A percentile compares a stretch with the other conserved stretches of the same genome.
These are phyloP conservation scores for Peromyscus polionotus DNA, from an alignment of 2,113 vertebrate species.

Conservation along the genomic window DNA sequence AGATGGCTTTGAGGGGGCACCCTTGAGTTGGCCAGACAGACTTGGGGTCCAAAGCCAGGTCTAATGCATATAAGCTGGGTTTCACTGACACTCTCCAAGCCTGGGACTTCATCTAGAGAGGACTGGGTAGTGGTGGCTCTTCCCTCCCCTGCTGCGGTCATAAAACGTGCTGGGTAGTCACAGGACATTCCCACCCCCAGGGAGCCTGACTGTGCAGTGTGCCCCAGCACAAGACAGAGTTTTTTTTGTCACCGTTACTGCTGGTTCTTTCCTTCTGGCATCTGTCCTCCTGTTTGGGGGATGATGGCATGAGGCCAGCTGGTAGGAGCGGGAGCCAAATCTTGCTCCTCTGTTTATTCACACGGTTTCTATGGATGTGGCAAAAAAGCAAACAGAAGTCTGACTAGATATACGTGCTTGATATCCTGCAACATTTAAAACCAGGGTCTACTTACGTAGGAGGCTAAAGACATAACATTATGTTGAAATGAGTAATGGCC, in stretches of 20 bases:
- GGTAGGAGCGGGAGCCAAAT: neutral
- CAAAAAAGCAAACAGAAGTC: slow-evolving; percentile 70
- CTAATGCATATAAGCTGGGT: too few relatives aligned
- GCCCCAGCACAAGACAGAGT: neutral
- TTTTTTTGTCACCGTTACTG: neutral
- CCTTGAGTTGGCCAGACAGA: neutral
- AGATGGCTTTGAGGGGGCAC: neutral
- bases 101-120: neutral
- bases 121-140: too few relatives aligned
- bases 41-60: neutral
- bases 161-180: neutral
- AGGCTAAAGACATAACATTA: neutral
- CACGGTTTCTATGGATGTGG: slow-evolving; percentile 74
- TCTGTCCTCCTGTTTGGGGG: slow-evolving; percentile 38
- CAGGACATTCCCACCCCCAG: neutral
- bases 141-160: neutral
- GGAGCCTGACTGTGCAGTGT: neutral
- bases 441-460: slow-evolving; percentile 49
- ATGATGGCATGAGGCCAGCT: slow-evolving; percentile 34
- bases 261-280: neutral
- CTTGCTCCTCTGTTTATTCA: slow-evolving; percentile 63
- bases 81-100: neutral
- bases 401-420: slow-evolving; percentile 20
- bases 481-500: slow-evolving; percentile 44
- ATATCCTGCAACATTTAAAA: neutral